Evolutionary conservation across 2,797 vertebrate species (phyloP), one percentile per base, ranked within the genome.

Genomic region (Pteropus rufus): DNA sequence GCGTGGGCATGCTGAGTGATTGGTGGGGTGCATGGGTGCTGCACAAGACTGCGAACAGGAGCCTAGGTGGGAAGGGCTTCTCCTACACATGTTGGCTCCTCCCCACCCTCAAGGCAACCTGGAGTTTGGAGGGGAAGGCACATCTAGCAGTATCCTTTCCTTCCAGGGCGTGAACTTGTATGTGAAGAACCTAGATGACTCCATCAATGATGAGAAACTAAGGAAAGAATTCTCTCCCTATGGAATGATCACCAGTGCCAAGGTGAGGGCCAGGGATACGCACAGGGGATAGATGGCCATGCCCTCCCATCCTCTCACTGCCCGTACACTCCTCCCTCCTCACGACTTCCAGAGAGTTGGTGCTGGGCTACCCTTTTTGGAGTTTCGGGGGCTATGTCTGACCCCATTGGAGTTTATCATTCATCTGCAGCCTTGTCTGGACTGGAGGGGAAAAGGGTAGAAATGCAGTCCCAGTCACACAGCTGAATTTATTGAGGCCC

Each of bases 121-220:
- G 80, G 62, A 86, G 39, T 16, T 11, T 24, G 34, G n/a, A 56
- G 24, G 41, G n/a, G 60, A 34, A 70, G n/a, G 7, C 5, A 0
- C 29, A 16, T 2, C 21, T 6, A 34, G 9, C 31, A 12, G 15
- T 34, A 2, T n/a, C 69, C 46, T 44, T 36, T 49, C 75, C 77
- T 97, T 98, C 58, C 97, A 99, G 99, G 99, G 99, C 0, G 99
- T 99, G 77, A 99, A 99, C 98, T 98, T 99, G 16, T 99, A 99
- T 3, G 99, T 99, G 95, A 99, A 99, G 98, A 99, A 99, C 97
- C 97, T 99, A 98, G 99, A 99, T 29, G 99, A 99, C 54, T 98
- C 99, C 56, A 99, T 99, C 62, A 98, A 99, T 0, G 99, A 99
- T 0, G 99, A 99, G 82, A 99, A 98, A 84, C 98, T 99, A 95